phyloP scores from a whole-genome alignment of 2,797 vertebrate genomes.

The Ispidina lecontei region DNA sequence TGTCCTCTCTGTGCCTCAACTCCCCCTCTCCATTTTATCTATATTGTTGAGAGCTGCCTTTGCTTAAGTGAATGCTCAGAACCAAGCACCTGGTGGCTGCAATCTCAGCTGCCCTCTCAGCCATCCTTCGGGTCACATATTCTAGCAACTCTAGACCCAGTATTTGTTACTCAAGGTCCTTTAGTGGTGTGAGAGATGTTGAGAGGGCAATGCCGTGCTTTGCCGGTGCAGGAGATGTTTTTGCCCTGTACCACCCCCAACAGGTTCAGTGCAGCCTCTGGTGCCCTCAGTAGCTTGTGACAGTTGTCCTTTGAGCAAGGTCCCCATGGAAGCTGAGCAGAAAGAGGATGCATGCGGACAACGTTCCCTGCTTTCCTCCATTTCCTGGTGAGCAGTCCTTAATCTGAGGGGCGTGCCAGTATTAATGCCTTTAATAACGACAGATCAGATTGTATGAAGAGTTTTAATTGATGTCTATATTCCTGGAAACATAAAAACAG shows the following conservation, averaged over 20 bases:
- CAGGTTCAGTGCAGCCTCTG: not conserved
- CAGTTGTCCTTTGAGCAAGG: fast-evolving
- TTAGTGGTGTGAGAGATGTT: not conserved
- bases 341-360: constrained; percentile 19
- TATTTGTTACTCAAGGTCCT: not conserved
- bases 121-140: fast-evolving
- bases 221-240: not conserved
- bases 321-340: not conserved
- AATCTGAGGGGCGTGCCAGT: constrained; percentile 75
- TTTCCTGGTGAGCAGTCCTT: constrained; percentile 68
- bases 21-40: not conserved
- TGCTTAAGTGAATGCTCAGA: not conserved
- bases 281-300: not conserved
- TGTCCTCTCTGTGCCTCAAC: not conserved
- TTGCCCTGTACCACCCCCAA: not conserved
- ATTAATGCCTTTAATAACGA: constrained; percentile 77
- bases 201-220: not conserved
- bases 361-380: constrained; percentile 49
- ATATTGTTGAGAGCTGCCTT: not conserved
- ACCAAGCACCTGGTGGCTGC: not conserved
- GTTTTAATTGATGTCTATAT: constrained; percentile 79
- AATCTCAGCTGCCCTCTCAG: not conserved
- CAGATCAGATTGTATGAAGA: constrained; percentile 70
- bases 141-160: not conserved
- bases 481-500: constrained; percentile 74